Evolutionary conservation across 2,888 invertebrate genomes (phyloP).

Genomic region (Druceiella hillmani): DNA sequence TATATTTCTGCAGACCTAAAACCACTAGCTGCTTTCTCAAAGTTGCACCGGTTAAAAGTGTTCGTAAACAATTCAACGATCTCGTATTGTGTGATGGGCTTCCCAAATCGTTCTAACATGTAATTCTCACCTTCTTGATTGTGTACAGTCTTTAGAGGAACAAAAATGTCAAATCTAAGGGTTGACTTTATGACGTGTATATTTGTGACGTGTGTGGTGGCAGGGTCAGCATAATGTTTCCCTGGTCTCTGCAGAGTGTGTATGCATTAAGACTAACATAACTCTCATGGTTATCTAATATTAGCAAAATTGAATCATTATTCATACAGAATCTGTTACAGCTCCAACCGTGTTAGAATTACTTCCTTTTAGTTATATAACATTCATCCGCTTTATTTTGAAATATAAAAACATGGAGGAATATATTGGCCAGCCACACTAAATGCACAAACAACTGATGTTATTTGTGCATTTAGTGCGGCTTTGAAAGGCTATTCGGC

Average conservation of each 20-base stretch:
- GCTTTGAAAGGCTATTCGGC: slow-evolving; percentile 23
- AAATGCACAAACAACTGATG: slow-evolving; percentile 29
- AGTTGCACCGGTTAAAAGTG: slow-evolving; percentile 21
- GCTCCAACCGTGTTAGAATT: slow-evolving; percentile 25
- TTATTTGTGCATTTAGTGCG: slow-evolving; percentile 22
- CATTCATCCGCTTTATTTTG: too few species aligned
- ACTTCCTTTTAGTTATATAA: slow-evolving; percentile 30
- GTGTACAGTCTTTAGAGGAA: slow-evolving; percentile 27
- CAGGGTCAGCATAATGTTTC: slow-evolving; percentile 25
- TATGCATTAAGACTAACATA: slow-evolving; percentile 24
- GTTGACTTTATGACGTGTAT: too few species aligned
- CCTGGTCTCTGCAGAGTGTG: slow-evolving; percentile 22
- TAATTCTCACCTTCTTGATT: slow-evolving; percentile 25
- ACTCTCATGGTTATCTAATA: slow-evolving; percentile 26
- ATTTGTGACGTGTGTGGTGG: slow-evolving; percentile 28
- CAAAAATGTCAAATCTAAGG: too few species aligned
- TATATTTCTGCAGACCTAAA: slow-evolving; percentile 20
- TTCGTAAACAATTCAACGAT: slow-evolving; percentile 25
- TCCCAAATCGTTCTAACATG: slow-evolving; percentile 21
- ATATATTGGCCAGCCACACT: slow-evolving; percentile 30
- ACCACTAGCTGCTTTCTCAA: slow-evolving; percentile 23
- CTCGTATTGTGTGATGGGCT: slow-evolving; percentile 23
- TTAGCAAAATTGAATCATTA: slow-evolving; percentile 23
- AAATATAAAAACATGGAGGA: slow-evolving; percentile 32
- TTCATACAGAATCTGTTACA: slow-evolving; percentile 19